Evolutionary conservation across 2,888 invertebrate genomes (phyloP).

Genomic region (Aquatica leii): DNA sequence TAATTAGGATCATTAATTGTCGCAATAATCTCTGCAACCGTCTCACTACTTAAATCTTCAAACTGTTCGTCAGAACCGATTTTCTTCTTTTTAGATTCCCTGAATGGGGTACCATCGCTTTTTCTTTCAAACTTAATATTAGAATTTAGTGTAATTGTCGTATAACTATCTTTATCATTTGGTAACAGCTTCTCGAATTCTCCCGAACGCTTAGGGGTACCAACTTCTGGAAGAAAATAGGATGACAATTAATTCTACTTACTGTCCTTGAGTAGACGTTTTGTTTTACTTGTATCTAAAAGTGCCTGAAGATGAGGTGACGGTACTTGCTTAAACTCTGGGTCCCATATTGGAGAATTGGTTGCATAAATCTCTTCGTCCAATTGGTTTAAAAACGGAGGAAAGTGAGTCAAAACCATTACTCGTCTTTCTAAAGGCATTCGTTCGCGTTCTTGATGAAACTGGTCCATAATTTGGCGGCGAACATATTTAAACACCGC

Average conservation of each 20-base stretch:
- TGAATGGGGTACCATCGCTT: constrained; percentile 50
- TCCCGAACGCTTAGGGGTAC: constrained; percentile 58
- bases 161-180: constrained; percentile 74
- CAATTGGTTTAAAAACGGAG: constrained; percentile 87
- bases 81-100: constrained; percentile 59
- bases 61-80: constrained; percentile 62
- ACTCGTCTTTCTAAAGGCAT: constrained; percentile 87
- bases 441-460: constrained; percentile 86
- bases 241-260: too few relatives aligned
- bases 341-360: constrained; percentile 93
- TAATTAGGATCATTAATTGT: constrained; percentile 85
- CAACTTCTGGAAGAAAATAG: constrained; percentile 37
- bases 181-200: constrained; percentile 74
- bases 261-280: too few relatives aligned
- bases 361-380: constrained; percentile 88
- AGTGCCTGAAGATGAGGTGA: constrained; percentile 72
- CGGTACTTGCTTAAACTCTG: constrained; percentile 80
- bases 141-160: constrained; percentile 72
- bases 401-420: constrained; percentile 87
- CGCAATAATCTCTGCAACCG: constrained; percentile 82
- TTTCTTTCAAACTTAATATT: constrained; percentile 59
- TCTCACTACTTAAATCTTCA: constrained; percentile 80
- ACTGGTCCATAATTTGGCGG: constrained; percentile 89
- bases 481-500: constrained; percentile 83
- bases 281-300: constrained; percentile 65